Evolutionary conservation across 2,888 invertebrate genomes (phyloP).

Genomic region (Acronicta psi): DNA sequence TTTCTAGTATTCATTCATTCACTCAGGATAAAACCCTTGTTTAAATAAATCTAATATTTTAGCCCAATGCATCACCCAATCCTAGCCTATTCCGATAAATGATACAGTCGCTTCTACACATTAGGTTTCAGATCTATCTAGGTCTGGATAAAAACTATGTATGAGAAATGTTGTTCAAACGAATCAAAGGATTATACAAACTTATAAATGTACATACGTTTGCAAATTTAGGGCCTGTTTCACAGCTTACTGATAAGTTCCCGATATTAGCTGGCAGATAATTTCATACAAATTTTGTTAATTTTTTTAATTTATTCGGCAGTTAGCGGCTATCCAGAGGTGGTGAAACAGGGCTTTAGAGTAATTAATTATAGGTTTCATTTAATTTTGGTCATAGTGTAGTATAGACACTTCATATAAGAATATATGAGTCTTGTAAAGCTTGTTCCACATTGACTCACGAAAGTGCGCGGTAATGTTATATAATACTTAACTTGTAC

Average conservation of each 20-base stretch:
- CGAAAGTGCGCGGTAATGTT: neutral
- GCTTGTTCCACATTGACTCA: neutral
- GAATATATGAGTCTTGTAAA: slow-evolving; percentile 10
- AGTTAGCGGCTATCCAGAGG: too few relatives aligned
- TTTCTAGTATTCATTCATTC: slow-evolving; percentile 36
- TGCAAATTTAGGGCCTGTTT: slow-evolving; percentile 44
- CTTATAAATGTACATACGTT: slow-evolving; percentile 51
- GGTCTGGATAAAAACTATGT: slow-evolving; percentile 10
- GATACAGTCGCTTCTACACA: neutral
- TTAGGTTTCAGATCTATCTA: slow-evolving; percentile 16
- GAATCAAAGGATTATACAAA: slow-evolving; percentile 15
- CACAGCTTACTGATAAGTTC: too few relatives aligned
- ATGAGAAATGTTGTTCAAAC: slow-evolving; percentile 17
- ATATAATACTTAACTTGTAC: too few relatives aligned
- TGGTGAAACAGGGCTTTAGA: too few relatives aligned
- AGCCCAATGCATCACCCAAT: neutral
- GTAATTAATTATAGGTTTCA: slow-evolving; percentile 27
- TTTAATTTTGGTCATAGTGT: slow-evolving; percentile 16
- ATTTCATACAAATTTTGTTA: too few relatives aligned
- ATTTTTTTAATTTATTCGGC: too few relatives aligned
- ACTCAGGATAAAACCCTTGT: slow-evolving; percentile 44
- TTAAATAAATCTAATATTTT: slow-evolving; percentile 4
- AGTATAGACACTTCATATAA: slow-evolving; percentile 8
- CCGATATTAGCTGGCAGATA: too few relatives aligned
- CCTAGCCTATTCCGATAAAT: neutral